A percentile compares a stretch with the other conserved stretches of the same genome.
These are phyloP conservation scores for Coregonus clupeaformis DNA, from an alignment of 2,113 vertebrate genomes.

Conservation along the genomic window DNA sequence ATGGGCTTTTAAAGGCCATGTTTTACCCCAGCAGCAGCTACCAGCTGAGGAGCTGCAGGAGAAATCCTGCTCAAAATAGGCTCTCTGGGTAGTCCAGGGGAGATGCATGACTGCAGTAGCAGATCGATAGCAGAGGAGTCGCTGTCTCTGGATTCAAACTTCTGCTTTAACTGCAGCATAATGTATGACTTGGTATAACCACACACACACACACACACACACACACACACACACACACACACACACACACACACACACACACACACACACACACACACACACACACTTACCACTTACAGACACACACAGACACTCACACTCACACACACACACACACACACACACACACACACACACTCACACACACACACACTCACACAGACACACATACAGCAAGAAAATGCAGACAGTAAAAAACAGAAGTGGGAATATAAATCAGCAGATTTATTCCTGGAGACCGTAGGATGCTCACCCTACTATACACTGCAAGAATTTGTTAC, in stretches of 20 bases:
- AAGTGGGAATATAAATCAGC: slow-evolving; percentile 20
- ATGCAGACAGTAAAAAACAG: neutral
- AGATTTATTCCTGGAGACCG: neutral
- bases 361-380: neutral
- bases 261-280: neutral
- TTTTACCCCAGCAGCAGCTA: no score
- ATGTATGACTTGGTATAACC: slow-evolving; percentile 20
- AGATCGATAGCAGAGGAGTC: slow-evolving; percentile 22
- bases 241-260: neutral
- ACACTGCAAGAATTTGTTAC: neutral
- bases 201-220: neutral
- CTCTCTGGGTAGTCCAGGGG: neutral
- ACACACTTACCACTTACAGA: no score
- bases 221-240: neutral
- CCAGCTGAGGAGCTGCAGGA: no score
- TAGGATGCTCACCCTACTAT: neutral
- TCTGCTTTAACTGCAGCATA: slow-evolving; percentile 14
- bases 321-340: neutral
- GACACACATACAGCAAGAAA: neutral
- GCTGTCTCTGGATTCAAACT: neutral
- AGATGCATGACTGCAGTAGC: neutral
- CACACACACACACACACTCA: neutral
- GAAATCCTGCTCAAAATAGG: no score
- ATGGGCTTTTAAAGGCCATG: no score
- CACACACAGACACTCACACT: neutral